Base-by-base conservation (phyloP, 2,888 invertebrate genomes). In the Sinhomidia bicolor region DNA sequence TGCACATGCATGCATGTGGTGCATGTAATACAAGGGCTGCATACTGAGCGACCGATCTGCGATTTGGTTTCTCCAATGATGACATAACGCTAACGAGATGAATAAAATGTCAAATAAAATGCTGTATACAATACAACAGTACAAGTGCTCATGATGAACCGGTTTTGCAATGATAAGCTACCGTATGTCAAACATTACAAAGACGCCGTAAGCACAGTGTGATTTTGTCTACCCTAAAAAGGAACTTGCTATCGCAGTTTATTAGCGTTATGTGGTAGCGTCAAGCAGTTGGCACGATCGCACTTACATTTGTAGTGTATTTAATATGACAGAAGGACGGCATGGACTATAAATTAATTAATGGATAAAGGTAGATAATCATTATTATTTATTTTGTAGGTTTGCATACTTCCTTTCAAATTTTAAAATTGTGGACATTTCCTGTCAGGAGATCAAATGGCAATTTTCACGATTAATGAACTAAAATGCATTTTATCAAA, bases 41-140 rank as follows among this genome's bases (percentile, higher is more conserved):
- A 78, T 78, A 26, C 17, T 7, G 51, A 76, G 57, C 26, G 60
- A 60, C 17, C 29, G 47, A 47, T 7, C 36, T 83, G 36, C 83
- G 60, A 84, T 84, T 84, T 84, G 74, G 44, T 71, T 71, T 54
- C 17, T 17, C 41, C 41, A 17, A 76, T 20, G 84, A 84, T 84
- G 84, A 84, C 84, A 74, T 74, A 84, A 76, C 60, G 36, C 32
- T 54, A 65, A 41, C 44, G 65, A 32, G 29, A 81, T 10, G 7
- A 23, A 9, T 1, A 26, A 44, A 54, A 17, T 29, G 80, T 23
- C 14, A 10, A n/a, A n/a, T n/a, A n/a, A n/a, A n/a, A n/a, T 9
- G 60, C 5, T 9, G 9, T 10, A 74, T 57, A 41, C 57, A 36
- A 20, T 65, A 62, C 12, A 32, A 65, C n/a, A 9, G 6, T 26